Percentiles rank a stretch among this genome's conserved stretches.
These are phyloP conservation scores for Agrilus mali DNA, from an alignment of 2,888 invertebrate species.

Conservation along the genomic window DNA sequence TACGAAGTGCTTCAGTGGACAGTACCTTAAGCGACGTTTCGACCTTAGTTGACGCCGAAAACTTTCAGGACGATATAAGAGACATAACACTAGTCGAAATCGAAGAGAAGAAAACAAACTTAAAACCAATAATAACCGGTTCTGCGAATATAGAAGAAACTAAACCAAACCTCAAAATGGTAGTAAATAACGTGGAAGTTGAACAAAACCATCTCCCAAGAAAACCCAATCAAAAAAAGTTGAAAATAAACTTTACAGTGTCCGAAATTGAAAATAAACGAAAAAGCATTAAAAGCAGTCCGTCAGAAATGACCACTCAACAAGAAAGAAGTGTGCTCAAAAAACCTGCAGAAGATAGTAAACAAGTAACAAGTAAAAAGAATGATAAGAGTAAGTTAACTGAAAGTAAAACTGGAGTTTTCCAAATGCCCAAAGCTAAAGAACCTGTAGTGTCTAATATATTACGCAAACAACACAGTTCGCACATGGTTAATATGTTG, in stretches of 20 bases:
- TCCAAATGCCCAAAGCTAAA: slow-evolving; percentile 15
- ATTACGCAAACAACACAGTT: slow-evolving; percentile 18
- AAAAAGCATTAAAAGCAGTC: neutral
- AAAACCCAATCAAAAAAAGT: neutral
- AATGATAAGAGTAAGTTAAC: slow-evolving; percentile 6
- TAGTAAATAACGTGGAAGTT: slow-evolving; percentile 35
- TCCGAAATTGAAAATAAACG: slow-evolving; percentile 7
- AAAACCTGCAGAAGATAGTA: slow-evolving; percentile 9
- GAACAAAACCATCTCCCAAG: slow-evolving; percentile 3
- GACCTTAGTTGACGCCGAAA: slow-evolving; percentile 5
- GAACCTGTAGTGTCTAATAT: slow-evolving; percentile 19
- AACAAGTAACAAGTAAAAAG: slow-evolving; percentile 18
- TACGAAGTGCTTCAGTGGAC: slow-evolving; percentile 14
- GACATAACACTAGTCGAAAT: slow-evolving; percentile 35
- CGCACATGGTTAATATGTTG: slow-evolving; percentile 12
- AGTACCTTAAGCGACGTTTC: slow-evolving; percentile 10
- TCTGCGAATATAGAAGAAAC: slow-evolving; percentile 40
- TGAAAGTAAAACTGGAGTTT: neutral
- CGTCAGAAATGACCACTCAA: neutral
- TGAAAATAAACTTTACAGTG: neutral
- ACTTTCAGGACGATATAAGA: slow-evolving; percentile 19
- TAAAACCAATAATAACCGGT: slow-evolving; percentile 42
- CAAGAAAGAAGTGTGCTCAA: neutral
- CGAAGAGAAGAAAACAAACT: slow-evolving; percentile 36
- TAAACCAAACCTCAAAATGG: slow-evolving; percentile 37